Percentiles rank a stretch among this genome's conserved stretches.
These are phyloP conservation scores for Caenorhabditis imperialis DNA, from an alignment of 2,888 invertebrate genomes.

Conservation along the genomic window DNA sequence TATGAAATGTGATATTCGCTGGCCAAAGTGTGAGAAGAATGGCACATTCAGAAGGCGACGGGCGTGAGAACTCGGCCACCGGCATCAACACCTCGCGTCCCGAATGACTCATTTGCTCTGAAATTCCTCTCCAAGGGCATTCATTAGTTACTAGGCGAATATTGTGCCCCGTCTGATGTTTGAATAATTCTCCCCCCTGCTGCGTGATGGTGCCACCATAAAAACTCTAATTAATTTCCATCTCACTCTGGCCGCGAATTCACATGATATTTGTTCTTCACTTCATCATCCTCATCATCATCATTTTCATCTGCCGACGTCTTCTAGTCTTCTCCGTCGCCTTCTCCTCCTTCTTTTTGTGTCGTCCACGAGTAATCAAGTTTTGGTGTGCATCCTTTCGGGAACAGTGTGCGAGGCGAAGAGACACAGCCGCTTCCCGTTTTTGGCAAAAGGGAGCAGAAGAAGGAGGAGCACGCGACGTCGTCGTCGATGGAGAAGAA, in stretches of 20 bases:
- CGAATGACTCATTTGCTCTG: too few relatives aligned
- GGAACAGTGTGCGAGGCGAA: constrained; percentile 36
- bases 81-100: constrained; percentile 23
- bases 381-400: constrained; percentile 44
- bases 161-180: too few relatives aligned
- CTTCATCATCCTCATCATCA: too few relatives aligned
- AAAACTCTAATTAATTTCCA: too few relatives aligned
- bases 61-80: constrained; percentile 27
- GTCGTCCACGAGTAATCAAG: constrained; percentile 47
- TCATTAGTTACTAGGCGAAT: too few relatives aligned
- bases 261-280: too few relatives aligned
- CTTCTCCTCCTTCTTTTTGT: constrained; percentile 23
- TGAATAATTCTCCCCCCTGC: too few relatives aligned
- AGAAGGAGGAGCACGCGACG: constrained; percentile 35
- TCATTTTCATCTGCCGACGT: background rate
- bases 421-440: constrained; percentile 37
- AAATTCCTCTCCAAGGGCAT: background rate
- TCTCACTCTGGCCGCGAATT: too few relatives aligned
- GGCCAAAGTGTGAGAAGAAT: constrained; percentile 41
- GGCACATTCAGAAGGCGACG: constrained; percentile 15
- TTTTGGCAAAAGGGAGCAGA: constrained; percentile 32
- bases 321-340: background rate
- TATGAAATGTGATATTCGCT: constrained; percentile 43
- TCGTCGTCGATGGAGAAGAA: constrained; percentile 16
- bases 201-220: too few relatives aligned